Conservation (phyloP, 2,797 vertebrate species). For the Alca torda region DNA sequence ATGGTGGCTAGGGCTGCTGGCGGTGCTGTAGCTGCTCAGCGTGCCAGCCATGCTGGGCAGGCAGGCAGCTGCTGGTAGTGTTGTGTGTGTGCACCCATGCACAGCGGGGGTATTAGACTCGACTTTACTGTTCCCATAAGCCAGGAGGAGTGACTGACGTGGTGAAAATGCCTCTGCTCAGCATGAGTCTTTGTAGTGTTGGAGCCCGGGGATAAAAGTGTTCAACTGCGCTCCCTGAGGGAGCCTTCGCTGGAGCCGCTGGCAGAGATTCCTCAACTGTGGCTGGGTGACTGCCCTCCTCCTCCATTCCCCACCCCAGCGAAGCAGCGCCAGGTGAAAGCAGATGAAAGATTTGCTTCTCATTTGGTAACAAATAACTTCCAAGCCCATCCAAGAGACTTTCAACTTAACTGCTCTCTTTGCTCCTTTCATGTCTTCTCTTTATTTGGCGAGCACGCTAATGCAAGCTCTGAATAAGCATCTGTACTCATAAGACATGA, state of each 20-base stretch:
- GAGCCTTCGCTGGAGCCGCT: not conserved
- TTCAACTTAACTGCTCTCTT: slow-evolving; percentile 14
- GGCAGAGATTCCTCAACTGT: not conserved
- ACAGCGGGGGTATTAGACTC: not conserved
- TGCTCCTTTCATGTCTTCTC: slow-evolving; percentile 31
- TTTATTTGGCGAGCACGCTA: not conserved
- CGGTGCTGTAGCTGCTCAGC: not conserved
- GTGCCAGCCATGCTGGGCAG: accelerated
- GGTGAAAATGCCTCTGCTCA: not conserved
- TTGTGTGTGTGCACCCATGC: not conserved
- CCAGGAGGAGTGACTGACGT: not conserved
- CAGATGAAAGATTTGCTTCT: not conserved
- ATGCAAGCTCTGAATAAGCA: slow-evolving; percentile 41
- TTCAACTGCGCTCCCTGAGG: not conserved
- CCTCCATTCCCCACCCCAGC: not conserved
- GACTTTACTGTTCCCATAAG: not conserved
- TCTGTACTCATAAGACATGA: slow-evolving; percentile 1
- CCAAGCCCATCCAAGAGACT: not conserved
- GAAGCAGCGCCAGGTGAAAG: not conserved
- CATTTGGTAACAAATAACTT: not conserved
- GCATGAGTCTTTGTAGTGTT: not conserved
- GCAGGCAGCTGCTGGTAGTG: not conserved
- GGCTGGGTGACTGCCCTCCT: not conserved
- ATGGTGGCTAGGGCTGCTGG: not conserved
- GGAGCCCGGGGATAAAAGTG: not conserved